These are phyloP conservation scores for Formicarius rufipectus DNA, from an alignment of 2,113 vertebrate genomes.

Conservation along the genomic window DNA sequence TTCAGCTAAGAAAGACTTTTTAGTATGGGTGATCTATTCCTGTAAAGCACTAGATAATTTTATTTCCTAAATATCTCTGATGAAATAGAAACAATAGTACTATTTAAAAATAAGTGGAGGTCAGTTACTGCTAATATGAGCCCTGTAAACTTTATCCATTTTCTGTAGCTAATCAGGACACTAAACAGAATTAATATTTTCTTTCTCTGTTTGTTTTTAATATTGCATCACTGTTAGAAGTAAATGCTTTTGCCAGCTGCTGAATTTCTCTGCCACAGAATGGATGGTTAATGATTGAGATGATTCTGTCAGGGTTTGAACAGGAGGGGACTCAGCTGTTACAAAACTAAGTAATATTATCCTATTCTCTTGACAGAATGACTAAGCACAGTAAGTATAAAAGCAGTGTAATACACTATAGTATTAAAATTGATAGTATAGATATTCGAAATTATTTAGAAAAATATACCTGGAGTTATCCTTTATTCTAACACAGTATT, in stretches of 20 bases:
- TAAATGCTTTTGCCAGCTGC: neutral
- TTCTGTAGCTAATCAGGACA: neutral
- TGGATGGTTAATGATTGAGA: neutral
- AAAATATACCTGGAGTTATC: neutral
- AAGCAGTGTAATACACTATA: neutral
- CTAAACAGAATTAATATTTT: neutral
- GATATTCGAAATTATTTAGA: neutral
- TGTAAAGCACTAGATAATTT: neutral
- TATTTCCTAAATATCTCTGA: neutral
- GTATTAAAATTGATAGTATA: neutral
- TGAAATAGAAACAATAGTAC: neutral
- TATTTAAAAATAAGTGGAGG: neutral
- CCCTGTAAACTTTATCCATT: neutral
- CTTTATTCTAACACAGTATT: neutral
- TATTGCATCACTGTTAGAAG: neutral
- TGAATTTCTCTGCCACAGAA: neutral
- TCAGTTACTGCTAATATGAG: neutral
- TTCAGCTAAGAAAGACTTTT: neutral
- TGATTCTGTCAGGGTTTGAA: neutral
- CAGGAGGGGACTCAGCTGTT: neutral
- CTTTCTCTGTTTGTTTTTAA: neutral
- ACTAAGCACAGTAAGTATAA: neutral
- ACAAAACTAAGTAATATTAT: neutral
- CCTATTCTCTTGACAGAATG: neutral
- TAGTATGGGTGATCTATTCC: neutral